A percentile compares a stretch with the other conserved stretches of the same genome.
Evolutionary conservation across 2,113 vertebrate species (phyloP).

Genomic region (Psilopogon haemacephalus): DNA sequence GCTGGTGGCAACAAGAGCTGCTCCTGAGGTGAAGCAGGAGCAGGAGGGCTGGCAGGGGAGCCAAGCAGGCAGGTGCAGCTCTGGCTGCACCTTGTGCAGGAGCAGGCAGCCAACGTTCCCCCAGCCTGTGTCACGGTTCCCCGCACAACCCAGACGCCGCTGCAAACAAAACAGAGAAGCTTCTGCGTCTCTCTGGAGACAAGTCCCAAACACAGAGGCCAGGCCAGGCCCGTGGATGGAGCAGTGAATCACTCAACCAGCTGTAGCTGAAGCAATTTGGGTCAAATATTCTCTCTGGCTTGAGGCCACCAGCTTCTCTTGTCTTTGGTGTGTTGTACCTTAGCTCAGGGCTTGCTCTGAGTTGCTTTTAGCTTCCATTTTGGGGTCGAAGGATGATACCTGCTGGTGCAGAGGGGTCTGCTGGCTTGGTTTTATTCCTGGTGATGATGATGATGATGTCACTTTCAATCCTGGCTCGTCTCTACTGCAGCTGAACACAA

Average conservation of each 20-base stretch:
- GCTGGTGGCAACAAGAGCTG: fast-evolving
- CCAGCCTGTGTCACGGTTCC: not conserved
- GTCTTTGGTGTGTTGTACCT: not conserved
- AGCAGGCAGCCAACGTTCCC: not conserved
- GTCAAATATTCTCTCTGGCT: not conserved
- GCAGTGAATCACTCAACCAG: slow-evolving; percentile 33
- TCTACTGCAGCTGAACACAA: not conserved
- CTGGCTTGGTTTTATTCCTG: not conserved
- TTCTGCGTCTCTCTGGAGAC: not conserved
- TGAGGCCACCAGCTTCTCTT: not conserved
- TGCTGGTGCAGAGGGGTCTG: not conserved
- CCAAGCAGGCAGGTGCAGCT: not conserved
- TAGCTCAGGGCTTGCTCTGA: not conserved
- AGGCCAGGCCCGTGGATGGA: not conserved
- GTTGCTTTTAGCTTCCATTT: not conserved
- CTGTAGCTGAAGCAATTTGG: slow-evolving; percentile 28
- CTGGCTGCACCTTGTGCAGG: not conserved
- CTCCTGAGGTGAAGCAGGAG: not conserved
- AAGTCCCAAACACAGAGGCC: slow-evolving; percentile 13
- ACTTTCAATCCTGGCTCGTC: not conserved
- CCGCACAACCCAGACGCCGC: not conserved
- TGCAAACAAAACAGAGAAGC: slow-evolving; percentile 21
- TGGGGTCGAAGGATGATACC: not conserved
- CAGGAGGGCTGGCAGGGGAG: not conserved
- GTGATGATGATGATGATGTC: not conserved